Conservation (phyloP, 1,140 invertebrate genomes). For the Galendromus occidentalis region DNA sequence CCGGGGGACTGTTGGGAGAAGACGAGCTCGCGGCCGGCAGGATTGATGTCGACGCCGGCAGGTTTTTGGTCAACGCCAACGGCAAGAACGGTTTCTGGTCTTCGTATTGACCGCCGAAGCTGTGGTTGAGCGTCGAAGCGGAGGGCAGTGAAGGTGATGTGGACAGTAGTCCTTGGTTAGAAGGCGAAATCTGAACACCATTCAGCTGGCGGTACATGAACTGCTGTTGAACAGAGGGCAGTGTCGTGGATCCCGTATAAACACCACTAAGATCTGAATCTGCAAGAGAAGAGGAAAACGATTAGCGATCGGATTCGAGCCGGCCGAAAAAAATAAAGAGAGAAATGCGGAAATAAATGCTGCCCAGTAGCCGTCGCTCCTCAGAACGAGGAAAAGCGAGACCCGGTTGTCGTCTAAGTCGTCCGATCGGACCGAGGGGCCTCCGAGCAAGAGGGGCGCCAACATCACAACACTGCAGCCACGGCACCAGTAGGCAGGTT, state of each 20-base stretch:
- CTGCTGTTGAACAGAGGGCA: slow-evolving; percentile 5
- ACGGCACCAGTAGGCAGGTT: too few species aligned
- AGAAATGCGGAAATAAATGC: too few species aligned
- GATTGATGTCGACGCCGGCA: not conserved
- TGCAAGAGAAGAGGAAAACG: not conserved
- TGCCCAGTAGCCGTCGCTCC: too few species aligned
- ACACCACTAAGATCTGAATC: not conserved
- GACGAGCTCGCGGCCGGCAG: not conserved
- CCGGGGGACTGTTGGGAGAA: not conserved
- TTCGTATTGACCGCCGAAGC: slow-evolving; percentile 3
- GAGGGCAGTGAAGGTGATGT: not conserved
- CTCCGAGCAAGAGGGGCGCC: too few species aligned
- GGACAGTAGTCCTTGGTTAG: not conserved
- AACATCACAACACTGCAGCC: too few species aligned
- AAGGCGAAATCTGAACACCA: slow-evolving; percentile 2
- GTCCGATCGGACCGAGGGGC: too few species aligned
- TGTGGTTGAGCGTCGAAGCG: slow-evolving; percentile 1
- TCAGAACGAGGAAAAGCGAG: too few species aligned
- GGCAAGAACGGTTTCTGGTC: slow-evolving; percentile 9
- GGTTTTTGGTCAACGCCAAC: not conserved
- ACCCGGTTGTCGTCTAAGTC: too few species aligned
- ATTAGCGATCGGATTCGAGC: too few species aligned
- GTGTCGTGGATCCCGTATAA: not conserved
- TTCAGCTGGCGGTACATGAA: slow-evolving; percentile 10
- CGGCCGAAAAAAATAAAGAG: too few species aligned